These are phyloP conservation scores for Lepidocyrtoides sp. DNA, from an alignment of 2,888 invertebrate genomes.

Conservation along the genomic window DNA sequence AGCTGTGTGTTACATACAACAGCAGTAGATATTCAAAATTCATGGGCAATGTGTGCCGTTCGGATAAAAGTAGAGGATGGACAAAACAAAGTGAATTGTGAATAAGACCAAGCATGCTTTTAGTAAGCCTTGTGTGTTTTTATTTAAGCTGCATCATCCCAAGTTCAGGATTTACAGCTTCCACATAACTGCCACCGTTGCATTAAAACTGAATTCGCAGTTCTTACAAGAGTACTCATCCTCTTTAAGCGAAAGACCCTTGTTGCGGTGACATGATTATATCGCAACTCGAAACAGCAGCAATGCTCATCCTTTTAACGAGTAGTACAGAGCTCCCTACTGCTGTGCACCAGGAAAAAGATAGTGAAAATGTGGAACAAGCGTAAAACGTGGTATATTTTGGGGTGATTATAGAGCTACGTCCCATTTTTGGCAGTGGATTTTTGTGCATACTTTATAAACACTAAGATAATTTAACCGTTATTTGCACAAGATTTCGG, in stretches of 20 bases:
- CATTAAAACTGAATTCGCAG: slow-evolving; percentile 23
- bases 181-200: slow-evolving; percentile 31
- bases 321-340: neutral
- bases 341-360: neutral
- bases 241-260: neutral
- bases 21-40: no score
- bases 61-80: no score
- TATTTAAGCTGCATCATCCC: neutral
- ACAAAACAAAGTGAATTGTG: neutral
- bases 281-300: slow-evolving; percentile 1
- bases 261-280: slow-evolving; percentile 35
- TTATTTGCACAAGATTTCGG: neutral
- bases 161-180: slow-evolving; percentile 49
- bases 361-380: neutral
- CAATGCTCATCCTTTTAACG: no score
- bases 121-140: slow-evolving; percentile 6
- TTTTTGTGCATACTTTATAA: slow-evolving; percentile 31
- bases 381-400: no score
- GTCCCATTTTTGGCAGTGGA: slow-evolving; percentile 5
- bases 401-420: neutral
- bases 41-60: no score
- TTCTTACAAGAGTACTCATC: neutral
- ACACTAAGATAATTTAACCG: slow-evolving; percentile 37
- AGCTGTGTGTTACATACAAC: no score
- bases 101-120: slow-evolving; percentile 7